A percentile compares a stretch with the other conserved stretches of the same genome.
Conservation (phyloP, 1,140 invertebrate genomes). For the Aphidius ervi region DNA sequence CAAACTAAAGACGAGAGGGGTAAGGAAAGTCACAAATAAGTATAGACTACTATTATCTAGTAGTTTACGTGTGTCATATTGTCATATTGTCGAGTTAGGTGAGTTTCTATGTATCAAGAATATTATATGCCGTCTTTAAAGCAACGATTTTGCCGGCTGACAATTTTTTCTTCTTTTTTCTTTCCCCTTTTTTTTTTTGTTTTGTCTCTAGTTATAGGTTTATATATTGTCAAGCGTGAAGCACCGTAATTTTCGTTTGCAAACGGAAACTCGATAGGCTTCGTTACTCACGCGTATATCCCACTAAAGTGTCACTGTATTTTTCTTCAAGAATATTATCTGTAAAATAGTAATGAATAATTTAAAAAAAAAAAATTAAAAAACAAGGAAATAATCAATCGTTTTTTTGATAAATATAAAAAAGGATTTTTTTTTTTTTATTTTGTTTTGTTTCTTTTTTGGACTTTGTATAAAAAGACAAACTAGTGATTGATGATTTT, state of each 20-base stretch:
- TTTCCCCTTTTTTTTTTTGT: too few species aligned
- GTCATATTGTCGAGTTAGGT: too few species aligned
- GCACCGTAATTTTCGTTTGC: constrained; percentile 15
- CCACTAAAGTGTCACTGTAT: too few species aligned
- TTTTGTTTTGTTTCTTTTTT: background rate
- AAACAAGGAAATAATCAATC: background rate
- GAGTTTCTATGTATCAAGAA: background rate
- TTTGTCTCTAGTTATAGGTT: too few species aligned
- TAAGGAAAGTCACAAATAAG: background rate
- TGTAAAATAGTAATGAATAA: background rate
- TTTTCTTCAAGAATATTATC: constrained; percentile 3
- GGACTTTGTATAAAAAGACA: too few species aligned
- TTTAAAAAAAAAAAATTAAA: background rate
- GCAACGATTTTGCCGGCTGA: constrained; percentile 1
- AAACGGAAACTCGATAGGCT: constrained; percentile 18
- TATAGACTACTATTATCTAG: background rate
- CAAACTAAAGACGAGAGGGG: background rate
- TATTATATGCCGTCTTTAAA: constrained; percentile 1
- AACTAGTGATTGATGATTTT: background rate
- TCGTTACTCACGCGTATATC: constrained; percentile 16
- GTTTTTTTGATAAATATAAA: background rate
- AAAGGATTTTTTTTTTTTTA: background rate
- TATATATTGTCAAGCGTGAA: constrained; percentile 12
- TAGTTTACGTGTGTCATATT: too few species aligned
- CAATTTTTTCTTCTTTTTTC: background rate